Evolutionary conservation across 2,113 vertebrate genomes (phyloP), one percentile per base, ranked within the genome.

Genomic region (human (Homo sapiens)): DNA sequence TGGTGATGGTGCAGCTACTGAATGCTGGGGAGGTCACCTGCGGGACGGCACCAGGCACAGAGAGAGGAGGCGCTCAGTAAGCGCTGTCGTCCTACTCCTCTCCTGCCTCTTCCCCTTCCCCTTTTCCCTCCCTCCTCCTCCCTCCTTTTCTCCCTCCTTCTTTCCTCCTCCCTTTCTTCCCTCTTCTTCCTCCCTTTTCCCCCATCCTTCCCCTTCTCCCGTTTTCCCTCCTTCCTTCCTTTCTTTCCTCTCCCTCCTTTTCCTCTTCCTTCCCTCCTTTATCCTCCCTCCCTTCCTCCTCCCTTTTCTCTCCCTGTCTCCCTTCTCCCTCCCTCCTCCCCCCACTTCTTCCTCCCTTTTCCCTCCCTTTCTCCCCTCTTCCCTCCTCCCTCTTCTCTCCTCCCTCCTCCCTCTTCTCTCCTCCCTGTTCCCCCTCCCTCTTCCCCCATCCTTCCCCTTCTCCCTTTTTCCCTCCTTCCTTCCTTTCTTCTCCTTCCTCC

Each of bases 221-320:
- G 6, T 16, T 68, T 30, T 13, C 64, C 30, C 14, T 14, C 14
- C 13, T 6, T n/a, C 17, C 35, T 48, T 2, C 30, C 2, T 3
- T 23, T n/a, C 38, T 10, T 2, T 22, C 8, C 13, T 40, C 22
- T 40, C 70, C 38, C 22, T 22, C n/a, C 4, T 38, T 1, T 17
- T 8, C 27, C 9, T 17, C 48, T 3, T 3, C 35, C 45, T 12
- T 27, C 30, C 17, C 22, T 48, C 3, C 30, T 5, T 8, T 9
- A 35, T n/a, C 14, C 66, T 35, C 30, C 9, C 9, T 23, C 1
- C 18, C 4, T 5, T 1, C 17, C 20, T 48, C 1, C 17, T 4
- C 7, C 22, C 10, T 5, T 35, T 9, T 3, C 30, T 6, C n/a
- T 27, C 1, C 23, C 12, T 3, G 11, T 27, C 32, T 5, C 23